Evolutionary conservation across 2,113 vertebrate species (phyloP).

Genomic region (Hydrolagus affinis): DNA sequence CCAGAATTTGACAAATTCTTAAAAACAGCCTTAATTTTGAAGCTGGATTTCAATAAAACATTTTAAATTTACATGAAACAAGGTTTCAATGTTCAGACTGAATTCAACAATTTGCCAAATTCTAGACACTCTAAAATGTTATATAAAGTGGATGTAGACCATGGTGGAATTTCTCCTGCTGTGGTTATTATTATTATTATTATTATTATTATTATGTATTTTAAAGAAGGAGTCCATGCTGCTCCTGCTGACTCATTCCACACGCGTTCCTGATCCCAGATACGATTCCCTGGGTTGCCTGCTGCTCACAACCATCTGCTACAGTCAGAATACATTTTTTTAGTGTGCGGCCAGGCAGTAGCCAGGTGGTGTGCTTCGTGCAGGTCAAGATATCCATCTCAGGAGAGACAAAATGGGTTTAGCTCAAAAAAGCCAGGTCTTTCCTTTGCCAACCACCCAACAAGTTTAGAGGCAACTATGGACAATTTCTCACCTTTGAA

Average conservation of each 20-base stretch:
- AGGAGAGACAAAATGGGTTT: neutral
- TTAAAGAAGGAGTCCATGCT: neutral
- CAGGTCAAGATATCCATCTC: neutral
- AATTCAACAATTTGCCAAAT: too few species aligned
- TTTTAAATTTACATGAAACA: too few species aligned
- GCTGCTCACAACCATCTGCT: too few species aligned
- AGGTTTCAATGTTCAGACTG: too few species aligned
- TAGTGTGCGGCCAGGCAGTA: neutral
- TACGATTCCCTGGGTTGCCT: neutral
- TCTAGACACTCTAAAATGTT: too few species aligned
- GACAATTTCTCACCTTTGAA: neutral
- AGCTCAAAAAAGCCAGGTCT: neutral
- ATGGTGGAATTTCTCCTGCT: too few species aligned
- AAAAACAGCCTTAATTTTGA: too few species aligned
- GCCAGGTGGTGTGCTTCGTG: neutral
- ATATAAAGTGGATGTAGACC: too few species aligned
- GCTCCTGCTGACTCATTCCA: neutral
- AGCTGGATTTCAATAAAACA: too few species aligned
- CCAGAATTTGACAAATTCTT: too few species aligned
- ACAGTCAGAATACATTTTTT: neutral
- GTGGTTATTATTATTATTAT: neutral
- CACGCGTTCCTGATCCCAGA: neutral
- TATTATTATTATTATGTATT: neutral
- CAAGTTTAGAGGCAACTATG: neutral
- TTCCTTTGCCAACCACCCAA: neutral